Conservation (phyloP, 2,888 invertebrate genomes). For the Campaea margaritaria region DNA sequence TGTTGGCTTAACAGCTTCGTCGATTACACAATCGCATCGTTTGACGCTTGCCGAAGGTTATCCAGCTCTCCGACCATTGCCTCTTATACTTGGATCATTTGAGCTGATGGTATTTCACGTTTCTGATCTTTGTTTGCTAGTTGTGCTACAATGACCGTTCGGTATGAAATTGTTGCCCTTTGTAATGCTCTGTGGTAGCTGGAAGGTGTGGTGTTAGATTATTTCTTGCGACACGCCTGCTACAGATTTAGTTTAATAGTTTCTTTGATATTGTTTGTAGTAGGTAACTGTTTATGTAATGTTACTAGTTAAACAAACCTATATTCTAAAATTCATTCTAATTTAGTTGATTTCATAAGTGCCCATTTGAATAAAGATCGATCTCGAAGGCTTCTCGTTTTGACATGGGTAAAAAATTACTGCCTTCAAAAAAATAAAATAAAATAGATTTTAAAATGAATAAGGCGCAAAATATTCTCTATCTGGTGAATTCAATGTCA, state of each 20-base stretch:
- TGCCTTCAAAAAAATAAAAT: too few relatives aligned
- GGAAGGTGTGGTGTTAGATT: constrained; percentile 27
- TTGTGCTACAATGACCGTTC: constrained; percentile 42
- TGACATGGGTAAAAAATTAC: too few relatives aligned
- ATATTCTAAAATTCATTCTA: too few relatives aligned
- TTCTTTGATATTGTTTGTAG: not conserved
- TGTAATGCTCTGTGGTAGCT: constrained; percentile 32
- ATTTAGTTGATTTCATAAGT: too few relatives aligned
- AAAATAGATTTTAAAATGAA: too few relatives aligned
- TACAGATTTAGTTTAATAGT: constrained; percentile 11
- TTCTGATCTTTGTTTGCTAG: constrained; percentile 61
- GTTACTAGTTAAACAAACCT: not conserved
- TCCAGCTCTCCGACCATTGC: constrained; percentile 52
- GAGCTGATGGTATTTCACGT: constrained; percentile 66
- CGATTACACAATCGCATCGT: constrained; percentile 73
- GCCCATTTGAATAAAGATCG: too few relatives aligned
- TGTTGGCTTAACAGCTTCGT: constrained; percentile 71
- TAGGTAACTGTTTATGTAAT: not conserved
- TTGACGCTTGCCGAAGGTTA: constrained; percentile 72
- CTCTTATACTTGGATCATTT: constrained; percentile 35
- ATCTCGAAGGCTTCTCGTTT: too few relatives aligned
- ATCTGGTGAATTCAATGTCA: too few relatives aligned
- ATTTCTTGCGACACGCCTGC: constrained; percentile 29
- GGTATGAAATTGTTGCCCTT: constrained; percentile 45
- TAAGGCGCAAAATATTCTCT: too few relatives aligned